These are phyloP conservation scores for Gryon sp. DNA, from an alignment of 1,140 invertebrate species.

Conservation along the genomic window DNA sequence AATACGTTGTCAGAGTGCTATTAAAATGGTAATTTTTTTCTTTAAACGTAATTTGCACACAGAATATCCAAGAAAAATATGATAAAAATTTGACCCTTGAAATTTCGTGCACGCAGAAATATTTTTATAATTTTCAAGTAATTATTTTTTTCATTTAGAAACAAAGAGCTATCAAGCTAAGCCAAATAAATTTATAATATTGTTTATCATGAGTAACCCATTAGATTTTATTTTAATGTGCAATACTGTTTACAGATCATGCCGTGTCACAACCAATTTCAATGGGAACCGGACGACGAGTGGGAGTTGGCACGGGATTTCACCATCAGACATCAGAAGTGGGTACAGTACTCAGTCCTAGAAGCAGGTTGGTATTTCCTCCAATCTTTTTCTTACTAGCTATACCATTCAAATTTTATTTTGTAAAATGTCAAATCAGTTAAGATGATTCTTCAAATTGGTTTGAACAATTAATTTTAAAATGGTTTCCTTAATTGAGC, in stretches of 20 bases:
- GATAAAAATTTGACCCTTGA: conserved; percentile 28
- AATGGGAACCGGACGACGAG: conserved; percentile 84
- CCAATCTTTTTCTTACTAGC: background rate
- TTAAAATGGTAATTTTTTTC: conserved; percentile 36
- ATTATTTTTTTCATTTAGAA: too few species aligned
- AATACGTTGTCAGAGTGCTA: background rate
- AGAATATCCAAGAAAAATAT: conserved; percentile 3
- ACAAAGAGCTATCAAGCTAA: too few species aligned
- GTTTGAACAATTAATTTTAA: too few species aligned
- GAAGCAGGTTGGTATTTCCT: conserved; percentile 75
- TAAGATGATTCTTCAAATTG: too few species aligned
- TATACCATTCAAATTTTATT: conserved; percentile 21
- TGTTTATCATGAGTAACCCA: background rate
- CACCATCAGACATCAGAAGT: conserved; percentile 78
- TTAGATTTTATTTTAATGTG: conserved; percentile 28
- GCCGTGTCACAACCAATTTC: conserved; percentile 87
- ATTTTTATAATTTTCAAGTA: too few species aligned
- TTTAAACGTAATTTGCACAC: background rate
- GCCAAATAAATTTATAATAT: background rate
- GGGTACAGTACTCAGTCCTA: conserved; percentile 77
- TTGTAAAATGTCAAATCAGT: background rate
- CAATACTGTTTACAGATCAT: conserved; percentile 82
- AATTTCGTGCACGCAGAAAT: conserved; percentile 1
- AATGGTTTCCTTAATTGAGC: too few species aligned
- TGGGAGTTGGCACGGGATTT: conserved; percentile 78